Percentiles rank a stretch among this genome's conserved stretches.
Evolutionary conservation across 1,140 invertebrate genomes (phyloP).

Genomic region (Calephelis virginiensis): DNA sequence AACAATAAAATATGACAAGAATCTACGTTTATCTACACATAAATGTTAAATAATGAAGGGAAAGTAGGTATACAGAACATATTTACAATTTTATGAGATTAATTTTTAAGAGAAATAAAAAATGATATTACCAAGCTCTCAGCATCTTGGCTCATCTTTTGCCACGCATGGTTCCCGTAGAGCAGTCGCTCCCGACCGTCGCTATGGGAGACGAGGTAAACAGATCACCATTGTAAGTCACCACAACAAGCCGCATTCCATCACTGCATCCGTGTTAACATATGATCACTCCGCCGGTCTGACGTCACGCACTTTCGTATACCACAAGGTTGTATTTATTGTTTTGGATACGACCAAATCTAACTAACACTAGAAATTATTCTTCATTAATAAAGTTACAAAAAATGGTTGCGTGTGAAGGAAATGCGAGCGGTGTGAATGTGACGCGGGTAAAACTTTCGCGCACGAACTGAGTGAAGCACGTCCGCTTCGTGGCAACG

Average conservation of each 20-base stretch:
- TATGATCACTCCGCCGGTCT: constrained; percentile 73
- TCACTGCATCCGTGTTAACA: constrained; percentile 78
- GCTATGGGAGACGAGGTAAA: constrained; percentile 60
- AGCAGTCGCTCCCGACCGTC: constrained; percentile 58
- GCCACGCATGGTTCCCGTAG: constrained; percentile 70
- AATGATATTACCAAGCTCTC: constrained; percentile 78
- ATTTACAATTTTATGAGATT: neutral
- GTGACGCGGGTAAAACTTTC: constrained; percentile 73
- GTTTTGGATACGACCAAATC: neutral
- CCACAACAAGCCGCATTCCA: constrained; percentile 73
- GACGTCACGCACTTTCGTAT: constrained; percentile 75
- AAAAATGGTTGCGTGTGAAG: constrained; percentile 61
- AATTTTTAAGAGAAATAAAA: constrained; percentile 27
- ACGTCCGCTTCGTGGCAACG: constrained; percentile 74
- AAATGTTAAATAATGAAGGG: neutral
- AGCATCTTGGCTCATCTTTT: constrained; percentile 77
- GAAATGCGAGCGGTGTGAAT: constrained; percentile 54
- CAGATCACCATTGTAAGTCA: constrained; percentile 64
- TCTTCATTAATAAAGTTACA: constrained; percentile 29
- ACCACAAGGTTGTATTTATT: constrained; percentile 53
- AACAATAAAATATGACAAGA: neutral
- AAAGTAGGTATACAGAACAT: neutral
- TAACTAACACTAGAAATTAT: constrained; percentile 27
- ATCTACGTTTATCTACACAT: neutral
- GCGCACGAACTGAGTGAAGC: constrained; percentile 77